phyloP scores from a whole-genome alignment of 2,113 vertebrate genomes.

The Mixornis gularis region DNA sequence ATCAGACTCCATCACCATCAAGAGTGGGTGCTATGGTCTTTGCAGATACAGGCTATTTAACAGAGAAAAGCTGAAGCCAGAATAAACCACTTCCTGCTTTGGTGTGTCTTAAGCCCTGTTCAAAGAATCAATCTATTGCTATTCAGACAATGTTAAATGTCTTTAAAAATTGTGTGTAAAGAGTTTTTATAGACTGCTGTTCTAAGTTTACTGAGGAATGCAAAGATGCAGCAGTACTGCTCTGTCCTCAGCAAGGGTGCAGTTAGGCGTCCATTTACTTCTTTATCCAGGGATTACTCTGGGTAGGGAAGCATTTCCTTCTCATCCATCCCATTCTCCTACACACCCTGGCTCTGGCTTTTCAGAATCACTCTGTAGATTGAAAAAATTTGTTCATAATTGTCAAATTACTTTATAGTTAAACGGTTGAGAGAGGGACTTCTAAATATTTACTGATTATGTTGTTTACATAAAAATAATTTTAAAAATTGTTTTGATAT shows the following conservation, averaged over 20 bases:
- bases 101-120: background rate
- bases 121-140: background rate
- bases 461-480: background rate
- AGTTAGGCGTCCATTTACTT: background rate
- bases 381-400: background rate
- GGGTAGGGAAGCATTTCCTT: background rate
- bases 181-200: background rate
- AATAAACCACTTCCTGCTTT: background rate
- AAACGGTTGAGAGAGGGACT: rapidly evolving
- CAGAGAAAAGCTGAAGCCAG: background rate
- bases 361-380: background rate
- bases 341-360: background rate
- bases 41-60: background rate
- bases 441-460: background rate
- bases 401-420: background rate
- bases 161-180: background rate
- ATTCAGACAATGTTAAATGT: background rate
- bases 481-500: background rate
- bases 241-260: background rate
- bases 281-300: background rate
- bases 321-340: background rate
- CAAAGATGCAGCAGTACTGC: background rate
- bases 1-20: background rate
- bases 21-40: background rate
- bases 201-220: background rate